Evolutionary conservation across 2,113 vertebrate genomes (phyloP).

Genomic region (Oophaga pumilio): DNA sequence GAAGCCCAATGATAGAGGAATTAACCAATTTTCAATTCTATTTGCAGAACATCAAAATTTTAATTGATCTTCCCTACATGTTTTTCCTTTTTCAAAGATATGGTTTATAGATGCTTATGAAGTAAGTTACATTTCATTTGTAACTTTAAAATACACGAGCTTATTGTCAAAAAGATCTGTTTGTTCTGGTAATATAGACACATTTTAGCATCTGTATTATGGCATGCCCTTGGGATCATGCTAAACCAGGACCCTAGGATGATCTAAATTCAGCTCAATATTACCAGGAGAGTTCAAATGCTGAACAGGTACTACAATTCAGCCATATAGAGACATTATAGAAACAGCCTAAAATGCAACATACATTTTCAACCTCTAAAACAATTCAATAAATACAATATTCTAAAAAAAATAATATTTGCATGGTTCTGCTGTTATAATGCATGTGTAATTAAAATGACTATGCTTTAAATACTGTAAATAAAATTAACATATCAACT

Average conservation of each 20-base stretch:
- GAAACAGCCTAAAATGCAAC: no score
- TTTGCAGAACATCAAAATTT: constrained; percentile 65
- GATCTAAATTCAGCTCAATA: not conserved
- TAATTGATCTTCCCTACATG: constrained; percentile 53
- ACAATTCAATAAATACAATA: not conserved
- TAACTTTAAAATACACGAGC: not conserved
- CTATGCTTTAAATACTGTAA: not conserved
- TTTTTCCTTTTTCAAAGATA: not conserved
- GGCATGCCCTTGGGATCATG: no score
- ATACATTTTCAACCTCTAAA: no score
- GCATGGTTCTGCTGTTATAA: not conserved
- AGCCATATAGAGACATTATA: no score
- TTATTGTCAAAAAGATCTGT: no score
- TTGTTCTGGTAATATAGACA: no score
- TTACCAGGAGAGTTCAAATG: not conserved
- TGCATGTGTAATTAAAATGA: not conserved
- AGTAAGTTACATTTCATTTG: not conserved
- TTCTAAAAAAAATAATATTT: not conserved
- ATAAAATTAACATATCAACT: not conserved
- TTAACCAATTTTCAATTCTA: constrained; percentile 67
- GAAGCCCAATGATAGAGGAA: constrained; percentile 64
- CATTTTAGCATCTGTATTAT: no score
- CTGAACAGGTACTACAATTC: no score
- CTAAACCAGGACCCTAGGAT: not conserved
- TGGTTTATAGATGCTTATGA: not conserved